Conservation (phyloP, 2,888 invertebrate genomes). For the Latheticus oryzae region DNA sequence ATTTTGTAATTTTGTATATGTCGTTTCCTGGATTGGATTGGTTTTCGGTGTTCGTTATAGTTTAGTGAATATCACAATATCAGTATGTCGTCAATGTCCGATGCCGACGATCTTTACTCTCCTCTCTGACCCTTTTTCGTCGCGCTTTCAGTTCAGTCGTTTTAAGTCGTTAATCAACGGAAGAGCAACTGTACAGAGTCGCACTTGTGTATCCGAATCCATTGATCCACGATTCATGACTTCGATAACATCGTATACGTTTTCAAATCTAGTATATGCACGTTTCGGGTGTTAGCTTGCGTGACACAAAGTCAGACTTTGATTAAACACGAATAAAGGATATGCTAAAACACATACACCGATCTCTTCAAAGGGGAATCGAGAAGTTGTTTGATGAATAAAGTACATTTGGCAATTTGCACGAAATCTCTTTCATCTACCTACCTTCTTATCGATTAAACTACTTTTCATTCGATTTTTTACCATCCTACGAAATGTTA, state of each 20-base stretch:
- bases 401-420: conserved; percentile 43
- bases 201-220: conserved; percentile 30
- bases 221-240: conserved; percentile 43
- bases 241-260: conserved; percentile 48
- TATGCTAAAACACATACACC: conserved; percentile 40
- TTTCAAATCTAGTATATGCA: conserved; percentile 35
- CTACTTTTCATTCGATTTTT: conserved; percentile 23
- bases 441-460: conserved; percentile 29
- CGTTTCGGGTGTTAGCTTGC: conserved; percentile 42
- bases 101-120: too few species aligned
- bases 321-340: conserved; percentile 55
- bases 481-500: too few species aligned
- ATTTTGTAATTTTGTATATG: too few species aligned
- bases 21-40: too few species aligned
- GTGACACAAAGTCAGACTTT: conserved; percentile 53
- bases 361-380: conserved; percentile 47
- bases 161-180: conserved; percentile 43
- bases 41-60: too few species aligned
- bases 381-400: conserved; percentile 44
- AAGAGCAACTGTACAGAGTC: conserved; percentile 37
- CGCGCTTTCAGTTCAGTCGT: conserved; percentile 19
- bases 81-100: too few species aligned
- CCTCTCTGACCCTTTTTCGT: conserved; percentile 14
- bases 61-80: too few species aligned
- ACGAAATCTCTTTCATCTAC: conserved; percentile 43